These are phyloP conservation scores for Drosophila dunni DNA, from an alignment of 1,140 invertebrate genomes.

Conservation along the genomic window DNA sequence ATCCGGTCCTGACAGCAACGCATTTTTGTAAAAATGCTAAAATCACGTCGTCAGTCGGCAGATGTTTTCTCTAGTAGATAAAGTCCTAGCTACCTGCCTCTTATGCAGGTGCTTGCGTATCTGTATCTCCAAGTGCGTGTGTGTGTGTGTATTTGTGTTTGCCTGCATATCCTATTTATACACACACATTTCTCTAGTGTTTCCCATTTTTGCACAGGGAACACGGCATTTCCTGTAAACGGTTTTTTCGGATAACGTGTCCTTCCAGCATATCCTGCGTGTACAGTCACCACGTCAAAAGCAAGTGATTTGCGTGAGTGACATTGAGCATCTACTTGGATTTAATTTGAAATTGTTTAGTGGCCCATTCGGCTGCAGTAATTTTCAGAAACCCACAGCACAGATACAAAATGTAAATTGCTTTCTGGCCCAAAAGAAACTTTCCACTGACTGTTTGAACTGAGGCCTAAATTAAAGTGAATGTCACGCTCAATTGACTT, in stretches of 20 bases:
- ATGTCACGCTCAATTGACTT: conserved; percentile 55
- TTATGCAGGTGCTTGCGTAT: conserved; percentile 59
- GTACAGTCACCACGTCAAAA: conserved; percentile 65
- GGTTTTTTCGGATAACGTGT: conserved; percentile 46
- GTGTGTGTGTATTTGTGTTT: conserved; percentile 27
- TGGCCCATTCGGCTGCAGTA: conserved; percentile 31
- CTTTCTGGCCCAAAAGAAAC: conserved; percentile 1
- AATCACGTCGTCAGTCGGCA: conserved; percentile 69
- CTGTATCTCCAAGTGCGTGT: not conserved
- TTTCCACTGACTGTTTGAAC: conserved; percentile 1
- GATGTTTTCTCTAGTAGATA: conserved; percentile 72
- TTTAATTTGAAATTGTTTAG: conserved; percentile 62
- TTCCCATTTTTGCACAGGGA: conserved; percentile 53
- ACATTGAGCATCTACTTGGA: conserved; percentile 53
- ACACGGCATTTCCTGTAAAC: conserved; percentile 70
- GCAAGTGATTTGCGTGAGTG: conserved; percentile 18
- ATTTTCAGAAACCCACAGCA: not conserved
- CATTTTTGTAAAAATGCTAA: conserved; percentile 61
- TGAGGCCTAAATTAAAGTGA: conserved; percentile 51
- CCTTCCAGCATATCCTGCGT: conserved; percentile 40
- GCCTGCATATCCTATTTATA: conserved; percentile 75
- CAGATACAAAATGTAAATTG: conserved; percentile 5
- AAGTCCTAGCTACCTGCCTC: conserved; percentile 62
- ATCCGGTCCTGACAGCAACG: conserved; percentile 51
- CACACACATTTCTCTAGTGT: conserved; percentile 56